These are phyloP conservation scores for Chaenocephalus aceratus DNA, from an alignment of 2,113 vertebrate species.

Conservation along the genomic window DNA sequence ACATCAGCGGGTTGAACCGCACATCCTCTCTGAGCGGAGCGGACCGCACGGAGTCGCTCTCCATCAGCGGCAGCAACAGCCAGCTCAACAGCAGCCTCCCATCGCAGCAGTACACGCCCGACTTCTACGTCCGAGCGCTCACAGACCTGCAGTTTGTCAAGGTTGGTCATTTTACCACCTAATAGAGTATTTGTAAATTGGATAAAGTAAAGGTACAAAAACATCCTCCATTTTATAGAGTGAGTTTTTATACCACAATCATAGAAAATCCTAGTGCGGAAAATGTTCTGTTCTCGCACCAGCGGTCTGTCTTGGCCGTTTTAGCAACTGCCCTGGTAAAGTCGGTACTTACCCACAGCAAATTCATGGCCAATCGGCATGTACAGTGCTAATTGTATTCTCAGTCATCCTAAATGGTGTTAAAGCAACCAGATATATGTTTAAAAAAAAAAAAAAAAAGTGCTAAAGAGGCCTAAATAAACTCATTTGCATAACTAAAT, in stretches of 20 bases:
- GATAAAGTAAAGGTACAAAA: not conserved
- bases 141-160: slow-evolving; percentile 93
- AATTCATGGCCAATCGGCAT: not conserved
- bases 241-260: not conserved
- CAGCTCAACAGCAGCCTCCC: slow-evolving; percentile 84
- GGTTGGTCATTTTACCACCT: slow-evolving; percentile 29
- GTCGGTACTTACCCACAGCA: not conserved
- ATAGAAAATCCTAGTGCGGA: not conserved
- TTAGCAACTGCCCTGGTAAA: not conserved
- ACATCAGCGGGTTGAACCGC: slow-evolving; percentile 88
- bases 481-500: too few relatives aligned
- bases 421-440: too few relatives aligned
- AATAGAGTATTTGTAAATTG: not conserved
- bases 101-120: slow-evolving; percentile 87
- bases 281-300: not conserved
- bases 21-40: slow-evolving; percentile 89
- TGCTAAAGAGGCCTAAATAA: too few relatives aligned
- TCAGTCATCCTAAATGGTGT: too few relatives aligned
- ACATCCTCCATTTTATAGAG: not conserved
- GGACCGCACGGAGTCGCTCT: slow-evolving; percentile 85
- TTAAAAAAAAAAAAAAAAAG: too few relatives aligned
- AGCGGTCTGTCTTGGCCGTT: too few relatives aligned
- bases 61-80: slow-evolving; percentile 86
- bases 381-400: too few relatives aligned
- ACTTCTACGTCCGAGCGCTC: slow-evolving; percentile 94